Percentiles rank a stretch among this genome's conserved stretches.
Evolutionary conservation across 2,888 invertebrate species (phyloP).

Genomic region (Caenorhabditis auriculariae): DNA sequence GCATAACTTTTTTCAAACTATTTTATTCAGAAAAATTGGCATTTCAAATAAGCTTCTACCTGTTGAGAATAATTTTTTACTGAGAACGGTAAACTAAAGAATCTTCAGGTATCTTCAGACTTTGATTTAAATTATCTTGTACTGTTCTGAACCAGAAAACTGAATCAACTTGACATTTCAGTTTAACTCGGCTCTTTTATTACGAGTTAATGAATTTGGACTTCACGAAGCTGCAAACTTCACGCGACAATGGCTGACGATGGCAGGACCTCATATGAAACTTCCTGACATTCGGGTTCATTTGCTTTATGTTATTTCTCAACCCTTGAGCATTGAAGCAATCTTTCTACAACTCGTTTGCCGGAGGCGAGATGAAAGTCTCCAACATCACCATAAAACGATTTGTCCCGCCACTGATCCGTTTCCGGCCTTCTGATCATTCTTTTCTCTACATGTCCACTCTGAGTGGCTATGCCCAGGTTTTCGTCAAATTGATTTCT

Average conservation of each 20-base stretch:
- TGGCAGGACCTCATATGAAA: constrained; percentile 51
- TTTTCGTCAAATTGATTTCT: too few relatives aligned
- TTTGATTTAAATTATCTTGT: too few relatives aligned
- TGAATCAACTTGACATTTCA: too few relatives aligned
- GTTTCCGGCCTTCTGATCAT: constrained; percentile 54
- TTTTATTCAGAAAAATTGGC: too few relatives aligned
- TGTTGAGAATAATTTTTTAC: too few relatives aligned
- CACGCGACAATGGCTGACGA: constrained; percentile 56
- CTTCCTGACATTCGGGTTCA: constrained; percentile 44
- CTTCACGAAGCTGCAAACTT: constrained; percentile 55
- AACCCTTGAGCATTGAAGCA: constrained; percentile 23
- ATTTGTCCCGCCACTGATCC: constrained; percentile 53
- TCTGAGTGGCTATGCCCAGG: constrained; percentile 51
- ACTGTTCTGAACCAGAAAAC: too few relatives aligned
- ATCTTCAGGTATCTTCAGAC: too few relatives aligned
- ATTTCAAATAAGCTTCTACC: too few relatives aligned
- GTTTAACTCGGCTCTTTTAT: constrained; percentile 10
- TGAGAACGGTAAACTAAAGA: too few relatives aligned
- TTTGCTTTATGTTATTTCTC: neutral
- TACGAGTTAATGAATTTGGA: constrained; percentile 53
- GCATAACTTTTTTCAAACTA: too few relatives aligned
- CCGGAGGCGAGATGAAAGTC: constrained; percentile 50
- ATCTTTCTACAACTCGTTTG: constrained; percentile 47
- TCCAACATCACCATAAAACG: constrained; percentile 45
- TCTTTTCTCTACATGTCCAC: constrained; percentile 56